phyloP scores from a whole-genome alignment of 2,888 invertebrate genomes.

The Laspeyria flexula region DNA sequence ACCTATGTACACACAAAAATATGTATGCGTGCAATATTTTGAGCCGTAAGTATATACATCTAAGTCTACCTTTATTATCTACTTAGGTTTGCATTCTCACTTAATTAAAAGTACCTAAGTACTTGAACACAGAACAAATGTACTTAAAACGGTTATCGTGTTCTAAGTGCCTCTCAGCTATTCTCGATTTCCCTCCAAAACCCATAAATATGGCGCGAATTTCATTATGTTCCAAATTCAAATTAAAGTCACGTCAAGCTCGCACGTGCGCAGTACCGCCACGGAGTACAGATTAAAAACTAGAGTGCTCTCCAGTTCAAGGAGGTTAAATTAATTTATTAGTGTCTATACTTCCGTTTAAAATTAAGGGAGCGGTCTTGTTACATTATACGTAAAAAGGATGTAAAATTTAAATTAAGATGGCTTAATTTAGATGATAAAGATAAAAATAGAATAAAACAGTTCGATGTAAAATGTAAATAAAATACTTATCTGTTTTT shows the following conservation, averaged over 20 bases:
- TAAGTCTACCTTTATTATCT: no score
- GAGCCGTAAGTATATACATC: no score
- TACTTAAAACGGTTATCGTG: conserved; percentile 38
- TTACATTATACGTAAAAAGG: conserved; percentile 6
- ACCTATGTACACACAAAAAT: no score
- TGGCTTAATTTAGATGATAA: neutral
- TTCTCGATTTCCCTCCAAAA: conserved; percentile 72
- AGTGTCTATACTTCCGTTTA: conserved; percentile 34
- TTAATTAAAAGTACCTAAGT: conserved; percentile 7
- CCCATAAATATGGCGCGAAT: conserved; percentile 81
- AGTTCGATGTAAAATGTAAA: no score
- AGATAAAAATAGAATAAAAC: no score
- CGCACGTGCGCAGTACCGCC: conserved; percentile 72
- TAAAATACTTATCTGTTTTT: no score
- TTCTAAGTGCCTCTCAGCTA: conserved; percentile 52
- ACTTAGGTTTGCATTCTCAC: neutral
- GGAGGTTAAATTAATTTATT: conserved; percentile 45
- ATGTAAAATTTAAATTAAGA: conserved; percentile 7
- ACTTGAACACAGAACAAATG: conserved; percentile 15
- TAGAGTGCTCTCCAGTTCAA: conserved; percentile 52
- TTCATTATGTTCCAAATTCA: conserved; percentile 80
- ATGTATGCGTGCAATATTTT: no score
- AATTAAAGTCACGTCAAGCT: conserved; percentile 80
- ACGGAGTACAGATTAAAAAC: conserved; percentile 61
- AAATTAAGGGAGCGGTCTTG: conserved; percentile 20